Evolutionary conservation across 1,140 invertebrate species (phyloP).

Genomic region (Saxidomus purpurata): DNA sequence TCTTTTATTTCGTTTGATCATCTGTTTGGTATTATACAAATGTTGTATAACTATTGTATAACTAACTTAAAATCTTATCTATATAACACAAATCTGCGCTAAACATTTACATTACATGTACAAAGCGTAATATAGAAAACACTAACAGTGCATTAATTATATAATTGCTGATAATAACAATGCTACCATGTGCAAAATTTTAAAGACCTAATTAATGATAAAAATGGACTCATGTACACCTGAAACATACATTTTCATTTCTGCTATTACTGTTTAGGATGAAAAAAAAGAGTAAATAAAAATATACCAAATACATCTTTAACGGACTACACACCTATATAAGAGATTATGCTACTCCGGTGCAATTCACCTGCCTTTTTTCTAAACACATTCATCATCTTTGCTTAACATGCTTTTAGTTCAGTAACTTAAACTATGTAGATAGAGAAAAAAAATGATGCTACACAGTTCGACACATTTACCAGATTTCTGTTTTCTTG

Average conservation of each 20-base stretch:
- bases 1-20: conserved; percentile 22
- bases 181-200: neutral
- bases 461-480: no score
- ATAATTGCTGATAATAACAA: neutral
- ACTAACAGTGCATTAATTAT: conserved; percentile 8
- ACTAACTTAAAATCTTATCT: neutral
- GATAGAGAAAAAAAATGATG: no score
- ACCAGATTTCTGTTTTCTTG: no score
- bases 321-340: no score
- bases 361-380: no score
- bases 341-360: no score
- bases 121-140: conserved; percentile 27
- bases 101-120: conserved; percentile 30
- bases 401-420: no score
- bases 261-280: no score
- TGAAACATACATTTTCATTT: neutral
- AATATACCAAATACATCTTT: no score
- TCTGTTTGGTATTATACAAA: conserved; percentile 3
- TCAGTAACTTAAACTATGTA: no score
- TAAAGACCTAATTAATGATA: neutral
- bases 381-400: no score
- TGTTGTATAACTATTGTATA: neutral
- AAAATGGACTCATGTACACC: neutral
- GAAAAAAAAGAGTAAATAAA: no score
- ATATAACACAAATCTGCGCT: neutral